Evolutionary conservation across 2,113 vertebrate species (phyloP).

Genomic region (Dissostichus mawsoni): DNA sequence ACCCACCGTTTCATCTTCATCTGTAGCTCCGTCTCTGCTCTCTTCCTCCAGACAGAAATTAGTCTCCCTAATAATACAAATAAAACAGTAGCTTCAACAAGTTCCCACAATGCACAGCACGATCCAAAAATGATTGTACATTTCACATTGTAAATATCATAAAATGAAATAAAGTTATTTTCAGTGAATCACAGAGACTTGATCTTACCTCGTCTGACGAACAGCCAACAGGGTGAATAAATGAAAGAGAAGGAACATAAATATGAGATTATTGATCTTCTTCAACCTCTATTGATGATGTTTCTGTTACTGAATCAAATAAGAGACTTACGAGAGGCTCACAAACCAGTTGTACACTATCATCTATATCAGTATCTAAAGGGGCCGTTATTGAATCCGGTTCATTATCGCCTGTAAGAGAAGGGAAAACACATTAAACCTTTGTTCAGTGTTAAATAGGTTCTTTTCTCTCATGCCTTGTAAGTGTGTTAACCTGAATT

Average conservation of each 20-base stretch:
- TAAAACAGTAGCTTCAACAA: no score
- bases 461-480: not conserved
- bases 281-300: not conserved
- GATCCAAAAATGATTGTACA: no score
- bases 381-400: slow-evolving; percentile 12
- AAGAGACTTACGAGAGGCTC: slow-evolving; percentile 36
- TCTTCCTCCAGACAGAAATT: no score
- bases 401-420: slow-evolving; percentile 9
- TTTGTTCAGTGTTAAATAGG: no score
- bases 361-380: slow-evolving; percentile 65
- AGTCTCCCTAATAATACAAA: no score
- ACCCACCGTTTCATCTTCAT: slow-evolving; percentile 15
- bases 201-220: slow-evolving; percentile 42
- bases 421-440: not conserved
- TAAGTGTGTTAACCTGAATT: slow-evolving; percentile 42
- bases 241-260: not conserved
- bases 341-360: slow-evolving; percentile 7
- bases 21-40: not conserved
- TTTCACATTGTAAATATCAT: not conserved
- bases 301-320: not conserved
- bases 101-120: no score
- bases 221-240: not conserved
- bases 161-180: not conserved
- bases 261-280: not conserved
- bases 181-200: not conserved